Evolutionary conservation across 2,797 vertebrate genomes (phyloP), one percentile per base, ranked within the genome.

Genomic region (Merluccius polli): DNA sequence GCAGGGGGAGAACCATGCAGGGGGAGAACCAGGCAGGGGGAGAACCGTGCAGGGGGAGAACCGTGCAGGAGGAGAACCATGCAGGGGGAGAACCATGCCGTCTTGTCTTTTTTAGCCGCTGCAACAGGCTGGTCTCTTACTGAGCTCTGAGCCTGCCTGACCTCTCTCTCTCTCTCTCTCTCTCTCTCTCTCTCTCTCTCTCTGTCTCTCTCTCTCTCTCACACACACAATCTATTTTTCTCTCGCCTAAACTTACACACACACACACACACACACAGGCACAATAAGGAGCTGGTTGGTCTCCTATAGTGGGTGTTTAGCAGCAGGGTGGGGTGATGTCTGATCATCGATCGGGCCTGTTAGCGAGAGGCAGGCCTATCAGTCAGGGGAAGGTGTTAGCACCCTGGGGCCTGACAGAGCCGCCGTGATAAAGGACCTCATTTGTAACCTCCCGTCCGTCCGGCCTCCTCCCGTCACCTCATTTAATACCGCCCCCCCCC

Each of bases 321-420:
- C 44, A 15, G 44, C 44, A 4, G 44, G 44, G 44, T 21, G 89
- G 91, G 82, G 78, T 79, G 75, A 75, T 78, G 79, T 88, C 78
- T 84, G 88, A 88, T 91, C 87, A 92, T 91, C 83, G 85, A 90
- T 85, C 81, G 67, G 41, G 79, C 80, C 85, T 87, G 88, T 91
- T 86, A 82, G 80, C 87, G 78, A 76, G 7, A 73, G n/a, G 75
- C 73, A 65, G 77, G 82, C 74, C 75, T 86, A 89, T 90, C 90
- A 82, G 81, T 83, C 84, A 73, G 77, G 68, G 32, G 74, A 76
- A 76, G 76, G 81, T 86, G 85, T 87, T 85, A 87, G 87, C 83
- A 84, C 75, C 67, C 38, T 9, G 30, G 75, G 70, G 52, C 83
- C 81, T 80, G 83, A 83, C 79, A 77, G 82, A n/a, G 69, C 83